Evolutionary conservation across 2,797 vertebrate species (phyloP).

Genomic region (Melopsittacus undulatus): DNA sequence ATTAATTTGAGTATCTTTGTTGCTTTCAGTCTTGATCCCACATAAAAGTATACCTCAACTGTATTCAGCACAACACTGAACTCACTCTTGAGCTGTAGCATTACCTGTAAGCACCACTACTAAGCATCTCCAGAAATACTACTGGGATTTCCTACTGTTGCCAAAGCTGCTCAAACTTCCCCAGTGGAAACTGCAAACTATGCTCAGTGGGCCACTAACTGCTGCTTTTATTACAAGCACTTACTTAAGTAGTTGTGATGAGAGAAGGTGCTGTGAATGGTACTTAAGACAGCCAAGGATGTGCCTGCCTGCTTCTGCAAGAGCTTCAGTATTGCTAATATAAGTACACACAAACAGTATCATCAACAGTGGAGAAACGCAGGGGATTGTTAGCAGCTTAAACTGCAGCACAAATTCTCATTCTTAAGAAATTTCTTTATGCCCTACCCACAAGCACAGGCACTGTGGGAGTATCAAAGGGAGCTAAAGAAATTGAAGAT

Average conservation of each 20-base stretch:
- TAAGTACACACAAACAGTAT: neutral
- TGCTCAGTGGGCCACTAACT: neutral
- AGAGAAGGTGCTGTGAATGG: neutral
- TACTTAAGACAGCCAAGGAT: neutral
- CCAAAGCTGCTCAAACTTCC: neutral
- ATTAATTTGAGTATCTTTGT: neutral
- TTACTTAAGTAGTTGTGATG: neutral
- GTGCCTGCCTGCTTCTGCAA: neutral
- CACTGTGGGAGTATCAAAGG: neutral
- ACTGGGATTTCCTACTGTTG: neutral
- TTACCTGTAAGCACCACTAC: neutral
- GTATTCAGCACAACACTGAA: neutral
- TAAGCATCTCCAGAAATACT: neutral
- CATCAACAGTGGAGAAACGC: neutral
- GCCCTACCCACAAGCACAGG: neutral
- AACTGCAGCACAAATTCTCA: neutral
- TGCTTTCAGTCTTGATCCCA: neutral
- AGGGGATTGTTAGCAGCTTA: neutral
- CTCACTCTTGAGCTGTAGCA: neutral
- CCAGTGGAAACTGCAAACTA: neutral
- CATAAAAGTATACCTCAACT: neutral
- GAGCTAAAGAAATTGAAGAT: neutral
- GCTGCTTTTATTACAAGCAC: neutral
- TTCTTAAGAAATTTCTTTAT: neutral
- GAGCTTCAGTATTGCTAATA: neutral